Percentiles rank a stretch among this genome's conserved stretches.
Evolutionary conservation across 2,113 vertebrate species (phyloP).

Genomic region (Pungitius pungitius): DNA sequence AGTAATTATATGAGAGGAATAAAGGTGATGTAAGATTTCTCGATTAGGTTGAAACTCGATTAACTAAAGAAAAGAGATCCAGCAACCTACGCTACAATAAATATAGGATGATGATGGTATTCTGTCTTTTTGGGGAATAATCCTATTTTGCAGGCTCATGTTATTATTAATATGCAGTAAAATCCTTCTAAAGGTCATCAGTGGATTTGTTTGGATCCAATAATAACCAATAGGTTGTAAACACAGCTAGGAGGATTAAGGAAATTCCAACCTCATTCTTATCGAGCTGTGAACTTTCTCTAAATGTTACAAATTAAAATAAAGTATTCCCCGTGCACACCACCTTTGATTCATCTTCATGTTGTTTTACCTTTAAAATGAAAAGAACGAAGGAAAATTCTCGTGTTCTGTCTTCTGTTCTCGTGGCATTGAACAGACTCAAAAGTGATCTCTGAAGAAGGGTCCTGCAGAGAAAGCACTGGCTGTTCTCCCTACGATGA

Average conservation of each 20-base stretch:
- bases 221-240: conserved; percentile 16
- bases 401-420: no score
- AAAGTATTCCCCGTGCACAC: neutral
- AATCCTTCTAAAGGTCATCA: conserved; percentile 46
- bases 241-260: neutral
- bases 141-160: conserved; percentile 27
- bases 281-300: neutral
- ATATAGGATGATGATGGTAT: conserved; percentile 28
- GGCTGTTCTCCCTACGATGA: conserved; percentile 28
- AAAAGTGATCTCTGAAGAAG: conserved; percentile 14
- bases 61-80: conserved; percentile 5
- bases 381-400: neutral
- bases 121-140: conserved; percentile 23
- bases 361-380: neutral
- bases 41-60: neutral
- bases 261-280: conserved; percentile 14
- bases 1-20: neutral
- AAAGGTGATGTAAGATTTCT: conserved; percentile 4
- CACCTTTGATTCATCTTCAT: neutral
- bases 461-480: conserved; percentile 17
- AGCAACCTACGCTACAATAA: conserved; percentile 14
- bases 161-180: conserved; percentile 26
- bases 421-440: conserved; percentile 10
- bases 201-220: conserved; percentile 30
- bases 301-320: neutral